A percentile compares a stretch with the other conserved stretches of the same genome.
phyloP scores from a whole-genome alignment of 1,140 invertebrate genomes.

The Procambarus virginalis region DNA sequence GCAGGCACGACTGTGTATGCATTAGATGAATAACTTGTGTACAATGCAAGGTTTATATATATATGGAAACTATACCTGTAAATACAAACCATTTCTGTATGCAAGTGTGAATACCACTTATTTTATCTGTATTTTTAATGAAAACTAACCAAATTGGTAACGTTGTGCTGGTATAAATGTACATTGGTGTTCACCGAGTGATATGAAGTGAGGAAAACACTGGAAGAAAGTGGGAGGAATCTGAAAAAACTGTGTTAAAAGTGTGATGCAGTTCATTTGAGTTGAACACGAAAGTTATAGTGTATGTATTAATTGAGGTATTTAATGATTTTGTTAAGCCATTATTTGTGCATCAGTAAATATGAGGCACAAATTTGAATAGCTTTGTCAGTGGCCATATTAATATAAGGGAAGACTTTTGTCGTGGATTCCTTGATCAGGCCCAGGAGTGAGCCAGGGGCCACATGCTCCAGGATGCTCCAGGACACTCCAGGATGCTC shows the following conservation, averaged over 20 bases:
- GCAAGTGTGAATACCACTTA: constrained; percentile 9
- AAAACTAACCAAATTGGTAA: constrained; percentile 19
- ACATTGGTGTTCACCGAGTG: constrained; percentile 25
- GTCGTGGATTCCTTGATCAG: constrained; percentile 5
- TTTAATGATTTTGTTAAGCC: constrained; percentile 35
- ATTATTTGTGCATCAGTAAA: constrained; percentile 34
- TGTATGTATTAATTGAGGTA: constrained; percentile 26
- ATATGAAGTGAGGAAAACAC: constrained; percentile 8
- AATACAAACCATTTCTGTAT: constrained; percentile 36
- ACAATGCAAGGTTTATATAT: constrained; percentile 55
- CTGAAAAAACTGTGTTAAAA: constrained; percentile 13
- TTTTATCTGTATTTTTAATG: constrained; percentile 16
- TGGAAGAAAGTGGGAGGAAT: neutral
- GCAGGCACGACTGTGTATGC: constrained; percentile 27
- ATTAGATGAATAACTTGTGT: constrained; percentile 27
- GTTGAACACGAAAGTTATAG: neutral
- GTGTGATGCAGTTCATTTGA: constrained; percentile 21
- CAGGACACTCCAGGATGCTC: neutral
- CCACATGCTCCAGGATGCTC: neutral
- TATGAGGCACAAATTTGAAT: constrained; percentile 38
- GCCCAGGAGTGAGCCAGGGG: constrained; percentile 3
- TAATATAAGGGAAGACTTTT: constrained; percentile 42
- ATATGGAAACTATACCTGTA: constrained; percentile 46
- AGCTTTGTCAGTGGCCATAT: constrained; percentile 55
- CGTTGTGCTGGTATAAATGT: constrained; percentile 12